Percentiles rank a stretch among this genome's conserved stretches.
Evolutionary conservation across 2,797 vertebrate species (phyloP).

Genomic region (Sitta carolinensis): DNA sequence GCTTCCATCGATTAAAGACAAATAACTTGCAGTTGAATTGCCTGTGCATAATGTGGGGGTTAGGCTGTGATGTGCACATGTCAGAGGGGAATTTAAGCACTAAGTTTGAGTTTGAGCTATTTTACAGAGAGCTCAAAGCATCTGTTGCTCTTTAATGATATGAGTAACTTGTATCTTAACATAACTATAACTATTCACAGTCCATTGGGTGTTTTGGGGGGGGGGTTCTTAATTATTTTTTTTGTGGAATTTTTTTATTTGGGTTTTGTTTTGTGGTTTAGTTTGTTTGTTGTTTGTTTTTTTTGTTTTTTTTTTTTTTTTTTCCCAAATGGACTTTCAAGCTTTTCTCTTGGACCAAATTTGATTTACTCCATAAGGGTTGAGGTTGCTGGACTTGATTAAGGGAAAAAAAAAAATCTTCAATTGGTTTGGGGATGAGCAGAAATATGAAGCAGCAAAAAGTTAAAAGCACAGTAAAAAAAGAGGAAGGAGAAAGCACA

Average conservation of each 20-base stretch:
- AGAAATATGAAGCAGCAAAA: neutral
- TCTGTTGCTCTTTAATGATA: neutral
- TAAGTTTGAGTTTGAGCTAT: neutral
- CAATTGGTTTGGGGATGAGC: neutral
- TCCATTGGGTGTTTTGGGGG: fast-evolving
- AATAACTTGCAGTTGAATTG: neutral
- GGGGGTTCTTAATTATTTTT: neutral
- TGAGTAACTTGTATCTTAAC: neutral
- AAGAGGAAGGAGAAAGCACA: neutral
- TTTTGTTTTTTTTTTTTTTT: too few relatives aligned
- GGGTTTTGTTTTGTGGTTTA: too few relatives aligned
- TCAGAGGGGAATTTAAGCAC: neutral
- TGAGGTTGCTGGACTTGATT: neutral
- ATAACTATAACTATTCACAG: neutral
- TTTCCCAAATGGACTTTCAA: neutral
- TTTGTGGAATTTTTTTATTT: neutral
- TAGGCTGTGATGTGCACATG: neutral
- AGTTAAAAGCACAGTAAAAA: neutral
- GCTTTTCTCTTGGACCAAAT: neutral
- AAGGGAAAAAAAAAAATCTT: neutral
- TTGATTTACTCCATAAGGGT: neutral
- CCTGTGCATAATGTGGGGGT: neutral
- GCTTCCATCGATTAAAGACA: neutral
- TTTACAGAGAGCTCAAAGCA: neutral
- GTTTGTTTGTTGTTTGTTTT: too few relatives aligned